Conservation (phyloP, 1,140 invertebrate species). For the Penaeus chinensis region DNA sequence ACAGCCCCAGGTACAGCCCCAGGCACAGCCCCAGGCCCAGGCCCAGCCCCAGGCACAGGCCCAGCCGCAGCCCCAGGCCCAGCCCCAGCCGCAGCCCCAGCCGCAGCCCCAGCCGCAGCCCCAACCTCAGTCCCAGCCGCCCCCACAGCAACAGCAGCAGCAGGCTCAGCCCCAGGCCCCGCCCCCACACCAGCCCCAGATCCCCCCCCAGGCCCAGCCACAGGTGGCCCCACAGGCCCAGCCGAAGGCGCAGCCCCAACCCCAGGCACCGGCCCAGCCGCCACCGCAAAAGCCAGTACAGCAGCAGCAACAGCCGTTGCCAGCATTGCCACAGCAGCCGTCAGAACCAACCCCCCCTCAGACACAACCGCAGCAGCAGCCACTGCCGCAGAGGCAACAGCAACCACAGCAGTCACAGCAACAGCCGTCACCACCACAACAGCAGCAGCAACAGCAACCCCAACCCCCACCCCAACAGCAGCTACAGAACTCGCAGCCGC, state of each 20-base stretch:
- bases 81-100: neutral
- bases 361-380: conserved; percentile 16
- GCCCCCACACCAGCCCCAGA: too few relatives aligned
- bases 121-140: neutral
- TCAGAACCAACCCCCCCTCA: conserved; percentile 7
- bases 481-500: conserved; percentile 9
- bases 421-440: neutral
- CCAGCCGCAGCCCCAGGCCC: neutral
- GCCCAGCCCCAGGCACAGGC: neutral
- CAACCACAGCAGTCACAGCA: conserved; percentile 5
- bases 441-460: neutral
- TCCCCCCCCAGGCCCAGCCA: too few relatives aligned
- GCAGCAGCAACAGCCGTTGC: conserved; percentile 14
- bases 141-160: too few relatives aligned
- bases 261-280: neutral
- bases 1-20: too few relatives aligned
- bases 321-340: too few relatives aligned
- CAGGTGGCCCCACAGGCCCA: neutral
- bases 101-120: conserved; percentile 7
- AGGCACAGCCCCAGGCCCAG: too few relatives aligned
- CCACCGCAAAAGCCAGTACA: conserved; percentile 12
- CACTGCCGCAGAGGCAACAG: neutral
- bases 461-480: neutral
- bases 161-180: too few relatives aligned
- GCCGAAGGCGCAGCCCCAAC: neutral